Evolutionary conservation across 2,113 vertebrate species (phyloP), one percentile per base, ranked within the genome.

Genomic region (Pelmatolapia mariae): DNA sequence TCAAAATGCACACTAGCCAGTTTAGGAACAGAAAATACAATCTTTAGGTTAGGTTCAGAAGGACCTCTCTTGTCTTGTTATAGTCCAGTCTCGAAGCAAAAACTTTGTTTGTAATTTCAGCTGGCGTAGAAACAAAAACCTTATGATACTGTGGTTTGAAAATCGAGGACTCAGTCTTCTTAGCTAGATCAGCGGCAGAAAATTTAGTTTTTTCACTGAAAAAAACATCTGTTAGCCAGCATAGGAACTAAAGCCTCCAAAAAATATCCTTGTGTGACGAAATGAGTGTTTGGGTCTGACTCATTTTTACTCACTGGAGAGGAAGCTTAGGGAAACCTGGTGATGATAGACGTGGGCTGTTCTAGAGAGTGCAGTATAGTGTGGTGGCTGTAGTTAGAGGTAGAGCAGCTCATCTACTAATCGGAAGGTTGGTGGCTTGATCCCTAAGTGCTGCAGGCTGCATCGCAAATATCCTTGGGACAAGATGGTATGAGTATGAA

Each of bases 251-350:
- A 66, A 66, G 1, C 31, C 31, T 38, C 61, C 18, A 38, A 66
- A 61, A 19, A 36, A 38, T n/a, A 66, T 66, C 36, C 19, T 66
- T n/a, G 31, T n/a, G 18, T 63, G 59, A 36, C 0, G 0, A 63
- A 36, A 36, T 0, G 31, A 36, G 61, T 38, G 6, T 66, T 66
- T 66, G 1, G 61, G 31, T 66, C 33, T 66, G 61, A 66, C 61
- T 66, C 61, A 66, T 66, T 66, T 63, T 66, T 36, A 66, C 0
- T 36, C 18, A 66, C 31, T 36, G 31, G 18, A 66, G 61, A 66
- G 31, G 10, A 66, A 66, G 18, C 61, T 66, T 36, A n/a, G 31
- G 31, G 61, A 66, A 66, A 66, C 59, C 59, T 36, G 31, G 59
- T 63, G 59, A n/a, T 63, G 31, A 36, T 19, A 63, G 4, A 36